These are phyloP conservation scores for Salvelinus alpinus DNA, from an alignment of 2,113 vertebrate genomes.

Conservation along the genomic window DNA sequence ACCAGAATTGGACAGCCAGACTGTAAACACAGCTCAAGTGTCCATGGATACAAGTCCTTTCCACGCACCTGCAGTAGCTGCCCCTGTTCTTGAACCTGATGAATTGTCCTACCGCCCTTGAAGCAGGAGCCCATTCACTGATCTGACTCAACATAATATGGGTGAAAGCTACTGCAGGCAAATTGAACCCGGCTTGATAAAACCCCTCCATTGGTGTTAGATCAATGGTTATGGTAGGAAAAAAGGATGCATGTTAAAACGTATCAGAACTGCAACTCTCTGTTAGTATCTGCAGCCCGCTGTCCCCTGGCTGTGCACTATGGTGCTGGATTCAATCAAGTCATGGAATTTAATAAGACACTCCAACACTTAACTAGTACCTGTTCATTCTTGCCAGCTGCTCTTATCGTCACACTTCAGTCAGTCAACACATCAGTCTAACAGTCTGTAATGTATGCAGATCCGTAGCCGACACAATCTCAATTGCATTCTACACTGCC, in stretches of 20 bases:
- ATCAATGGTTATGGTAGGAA: not conserved
- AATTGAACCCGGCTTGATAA: not conserved
- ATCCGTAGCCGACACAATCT: too few species aligned
- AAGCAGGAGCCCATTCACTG: not conserved
- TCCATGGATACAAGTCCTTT: not conserved
- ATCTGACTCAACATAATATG: too few species aligned
- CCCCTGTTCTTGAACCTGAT: not conserved
- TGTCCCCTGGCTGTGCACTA: too few species aligned
- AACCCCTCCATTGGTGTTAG: not conserved
- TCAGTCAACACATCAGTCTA: conserved; percentile 18
- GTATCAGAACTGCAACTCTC: too few species aligned
- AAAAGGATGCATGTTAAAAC: too few species aligned
- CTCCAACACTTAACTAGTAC: not conserved
- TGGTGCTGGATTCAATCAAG: not conserved
- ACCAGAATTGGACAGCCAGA: too few species aligned
- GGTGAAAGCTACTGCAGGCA: too few species aligned
- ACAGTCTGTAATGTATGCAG: not conserved
- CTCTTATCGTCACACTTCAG: conserved; percentile 10
- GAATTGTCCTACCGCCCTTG: not conserved
- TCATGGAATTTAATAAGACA: not conserved
- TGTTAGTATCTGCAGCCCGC: too few species aligned
- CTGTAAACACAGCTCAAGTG: not conserved
- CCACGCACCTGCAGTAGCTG: not conserved
- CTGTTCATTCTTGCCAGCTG: conserved; percentile 7
- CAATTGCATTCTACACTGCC: too few species aligned